phyloP scores from a whole-genome alignment of 2,888 invertebrate genomes.

The Drosophila eohydei region DNA sequence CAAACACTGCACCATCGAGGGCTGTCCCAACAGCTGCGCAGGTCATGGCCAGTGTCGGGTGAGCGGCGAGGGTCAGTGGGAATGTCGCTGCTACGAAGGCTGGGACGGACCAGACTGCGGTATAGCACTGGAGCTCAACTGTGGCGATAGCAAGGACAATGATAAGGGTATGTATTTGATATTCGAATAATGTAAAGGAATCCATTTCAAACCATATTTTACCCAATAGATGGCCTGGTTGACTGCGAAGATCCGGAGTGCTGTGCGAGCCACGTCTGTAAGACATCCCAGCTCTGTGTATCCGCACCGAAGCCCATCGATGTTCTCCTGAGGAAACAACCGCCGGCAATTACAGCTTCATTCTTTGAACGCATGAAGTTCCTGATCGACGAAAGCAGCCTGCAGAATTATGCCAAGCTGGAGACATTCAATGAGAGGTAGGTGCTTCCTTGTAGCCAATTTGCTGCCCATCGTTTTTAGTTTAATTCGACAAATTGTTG shows the following conservation, averaged over 20 bases:
- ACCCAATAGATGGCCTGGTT: slow-evolving; percentile 92
- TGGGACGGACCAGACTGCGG: slow-evolving; percentile 98
- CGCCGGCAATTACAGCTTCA: slow-evolving; percentile 97
- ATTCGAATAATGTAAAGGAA: background rate
- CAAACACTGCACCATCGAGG: slow-evolving; percentile 97
- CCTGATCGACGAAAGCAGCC: slow-evolving; percentile 98
- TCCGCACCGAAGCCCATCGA: slow-evolving; percentile 98
- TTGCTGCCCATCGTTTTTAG: slow-evolving; percentile 35
- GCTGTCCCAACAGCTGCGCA: slow-evolving; percentile 95
- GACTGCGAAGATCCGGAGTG: slow-evolving; percentile 99
- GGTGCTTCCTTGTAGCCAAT: slow-evolving; percentile 83
- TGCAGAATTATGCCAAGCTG: slow-evolving; percentile 98
- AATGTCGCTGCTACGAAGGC: slow-evolving; percentile 96
- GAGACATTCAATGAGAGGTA: slow-evolving; percentile 99
- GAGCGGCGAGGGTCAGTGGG: slow-evolving; percentile 93
- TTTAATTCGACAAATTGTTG: slow-evolving; percentile 31
- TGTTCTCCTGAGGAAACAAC: slow-evolving; percentile 96
- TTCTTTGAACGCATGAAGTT: slow-evolving; percentile 99
- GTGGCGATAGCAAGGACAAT: slow-evolving; percentile 97
- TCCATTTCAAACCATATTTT: background rate
- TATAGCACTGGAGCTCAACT: slow-evolving; percentile 95
- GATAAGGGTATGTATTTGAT: slow-evolving; percentile 91
- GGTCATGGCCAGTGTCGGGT: slow-evolving; percentile 97
- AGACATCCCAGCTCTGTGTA: slow-evolving; percentile 95
- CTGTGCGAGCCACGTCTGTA: slow-evolving; percentile 93